Conservation (phyloP, 2,888 invertebrate genomes). For the Dolichopus griseipennis region DNA sequence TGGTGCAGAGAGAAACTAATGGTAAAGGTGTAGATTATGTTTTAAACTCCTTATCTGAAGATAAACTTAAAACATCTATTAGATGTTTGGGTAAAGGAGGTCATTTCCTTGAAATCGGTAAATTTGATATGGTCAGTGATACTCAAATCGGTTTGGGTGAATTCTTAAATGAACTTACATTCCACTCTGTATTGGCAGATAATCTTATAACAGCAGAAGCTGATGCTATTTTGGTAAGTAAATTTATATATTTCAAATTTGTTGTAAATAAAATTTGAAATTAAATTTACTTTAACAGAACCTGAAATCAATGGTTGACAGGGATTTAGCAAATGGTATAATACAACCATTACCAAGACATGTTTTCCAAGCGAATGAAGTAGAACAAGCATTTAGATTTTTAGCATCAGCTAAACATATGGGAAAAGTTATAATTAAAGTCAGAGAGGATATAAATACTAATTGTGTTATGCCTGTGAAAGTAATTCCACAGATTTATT, state of each 20-base stretch:
- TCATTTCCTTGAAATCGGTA: constrained; percentile 77
- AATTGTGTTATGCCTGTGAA: constrained; percentile 31
- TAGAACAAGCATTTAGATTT: constrained; percentile 63
- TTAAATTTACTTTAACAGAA: background rate
- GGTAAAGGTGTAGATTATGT: constrained; percentile 87
- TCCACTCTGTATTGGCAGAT: constrained; percentile 72
- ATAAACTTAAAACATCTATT: constrained; percentile 69
- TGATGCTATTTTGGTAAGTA: constrained; percentile 37
- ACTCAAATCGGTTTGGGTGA: constrained; percentile 54
- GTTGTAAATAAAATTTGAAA: background rate
- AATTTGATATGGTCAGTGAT: constrained; percentile 67
- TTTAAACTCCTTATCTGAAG: constrained; percentile 84
- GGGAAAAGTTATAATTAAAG: constrained; percentile 55
- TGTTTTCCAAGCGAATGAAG: constrained; percentile 54
- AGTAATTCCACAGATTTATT: constrained; percentile 33
- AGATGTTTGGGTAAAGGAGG: constrained; percentile 54
- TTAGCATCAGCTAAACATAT: constrained; percentile 67
- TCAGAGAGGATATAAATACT: constrained; percentile 31
- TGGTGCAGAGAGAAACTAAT: constrained; percentile 68
- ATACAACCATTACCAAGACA: constrained; percentile 60
- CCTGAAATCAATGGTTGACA: constrained; percentile 45
- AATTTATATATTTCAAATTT: background rate
- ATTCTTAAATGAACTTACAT: constrained; percentile 62
- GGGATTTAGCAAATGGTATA: constrained; percentile 57
- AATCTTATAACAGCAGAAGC: constrained; percentile 49